These are phyloP conservation scores for Phrynocephalus versicolor DNA, from an alignment of 2,113 vertebrate genomes.

Conservation along the genomic window DNA sequence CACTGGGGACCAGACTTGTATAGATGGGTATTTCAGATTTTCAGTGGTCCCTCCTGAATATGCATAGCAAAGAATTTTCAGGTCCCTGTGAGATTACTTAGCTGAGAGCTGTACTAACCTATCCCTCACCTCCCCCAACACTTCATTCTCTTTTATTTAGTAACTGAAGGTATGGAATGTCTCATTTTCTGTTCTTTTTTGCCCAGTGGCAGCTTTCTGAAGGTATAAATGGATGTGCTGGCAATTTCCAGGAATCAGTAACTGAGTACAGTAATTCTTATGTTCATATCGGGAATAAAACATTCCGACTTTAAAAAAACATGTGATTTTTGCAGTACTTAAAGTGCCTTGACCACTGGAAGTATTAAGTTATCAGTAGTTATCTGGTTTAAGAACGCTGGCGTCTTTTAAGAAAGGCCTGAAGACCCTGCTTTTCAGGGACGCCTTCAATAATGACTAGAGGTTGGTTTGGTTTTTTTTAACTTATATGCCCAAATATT, in stretches of 20 bases:
- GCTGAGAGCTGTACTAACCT: background rate
- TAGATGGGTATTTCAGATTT: background rate
- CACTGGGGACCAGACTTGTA: background rate
- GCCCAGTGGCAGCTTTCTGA: background rate
- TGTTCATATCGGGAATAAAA: background rate
- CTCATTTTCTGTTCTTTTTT: too few species aligned
- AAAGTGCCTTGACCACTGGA: too few species aligned
- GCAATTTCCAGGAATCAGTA: background rate
- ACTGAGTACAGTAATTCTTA: too few species aligned
- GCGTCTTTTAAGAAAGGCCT: too few species aligned
- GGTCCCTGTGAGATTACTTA: background rate
- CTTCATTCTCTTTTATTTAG: background rate
- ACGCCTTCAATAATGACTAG: too few species aligned
- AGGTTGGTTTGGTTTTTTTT: too few species aligned
- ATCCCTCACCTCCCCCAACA: too few species aligned
- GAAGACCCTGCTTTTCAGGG: too few species aligned
- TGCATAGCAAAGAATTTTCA: background rate
- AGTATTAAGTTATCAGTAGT: background rate
- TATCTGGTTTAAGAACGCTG: background rate
- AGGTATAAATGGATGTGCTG: too few species aligned
- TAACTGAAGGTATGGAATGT: background rate
- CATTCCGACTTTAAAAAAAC: background rate
- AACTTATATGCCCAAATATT: too few species aligned
- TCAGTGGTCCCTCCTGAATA: background rate
- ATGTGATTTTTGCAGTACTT: too few species aligned